Evolutionary conservation across 1,140 invertebrate genomes (phyloP).

Genomic region (Gyrodactylus bullatarudis): DNA sequence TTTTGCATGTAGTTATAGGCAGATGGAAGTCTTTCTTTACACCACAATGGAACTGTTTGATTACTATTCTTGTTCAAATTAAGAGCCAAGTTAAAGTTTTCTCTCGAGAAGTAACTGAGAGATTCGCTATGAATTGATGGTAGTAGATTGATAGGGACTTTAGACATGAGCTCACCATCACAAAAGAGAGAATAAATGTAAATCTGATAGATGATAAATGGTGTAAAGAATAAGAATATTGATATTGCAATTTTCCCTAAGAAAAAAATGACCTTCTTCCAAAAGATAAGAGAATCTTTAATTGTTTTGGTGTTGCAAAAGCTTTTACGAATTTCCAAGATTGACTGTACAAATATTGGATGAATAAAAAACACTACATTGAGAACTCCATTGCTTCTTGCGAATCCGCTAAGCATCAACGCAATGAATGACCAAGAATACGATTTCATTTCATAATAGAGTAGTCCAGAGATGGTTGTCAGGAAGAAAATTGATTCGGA

Average conservation of each 20-base stretch:
- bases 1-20: background rate
- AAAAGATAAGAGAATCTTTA: background rate
- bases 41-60: background rate
- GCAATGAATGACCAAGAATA: background rate
- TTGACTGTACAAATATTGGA: background rate
- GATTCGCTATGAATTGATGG: background rate
- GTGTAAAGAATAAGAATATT: background rate
- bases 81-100: background rate
- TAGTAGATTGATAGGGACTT: background rate
- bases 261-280: background rate
- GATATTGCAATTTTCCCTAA: background rate
- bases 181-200: background rate
- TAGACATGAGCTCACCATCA: no score
- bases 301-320: background rate
- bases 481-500: background rate
- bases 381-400: background rate
- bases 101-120: background rate
- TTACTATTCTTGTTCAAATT: background rate
- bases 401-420: background rate
- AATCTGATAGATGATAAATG: background rate
- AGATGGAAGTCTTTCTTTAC: background rate
- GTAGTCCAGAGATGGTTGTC: background rate
- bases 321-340: background rate
- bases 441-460: background rate
- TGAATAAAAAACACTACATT: background rate